Evolutionary conservation across 2,888 invertebrate genomes (phyloP), one percentile per base, ranked within the genome.

Genomic region (Torymus texanus): DNA sequence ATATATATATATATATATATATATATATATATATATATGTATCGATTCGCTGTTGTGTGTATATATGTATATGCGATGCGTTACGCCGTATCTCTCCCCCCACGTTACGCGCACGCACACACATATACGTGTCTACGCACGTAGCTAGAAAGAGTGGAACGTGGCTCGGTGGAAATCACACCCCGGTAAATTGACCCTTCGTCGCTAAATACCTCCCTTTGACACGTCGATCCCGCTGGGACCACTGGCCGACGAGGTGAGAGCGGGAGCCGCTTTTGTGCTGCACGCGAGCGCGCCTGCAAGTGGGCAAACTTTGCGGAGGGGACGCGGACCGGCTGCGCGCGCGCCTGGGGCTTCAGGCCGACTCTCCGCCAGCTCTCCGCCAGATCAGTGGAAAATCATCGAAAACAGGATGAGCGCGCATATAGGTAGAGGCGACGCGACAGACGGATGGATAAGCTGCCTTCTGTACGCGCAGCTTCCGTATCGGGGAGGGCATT

Each of bases 161-260:
- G 50, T 80, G 81, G 62, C 74, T 76, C 84, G 81, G 85, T 85
- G 84, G 84, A 86, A 87, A 88, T 87, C 88, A 86, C 88, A 88
- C 86, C 87, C 87, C 85, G 87, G 83, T 87, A 87, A 88, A 88
- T 88, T 87, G 87, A 88, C 87, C 88, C 86, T 85, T 86, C 84
- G 84, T 84, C 84, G 85, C 86, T 87, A 87, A 88, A 88, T 87
- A 86, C 85, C 84, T 86, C 84, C 87, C 87, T 86, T 87, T 86
- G 86, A 88, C 88, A 79, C 83, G 81, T 84, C 82, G 82, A 76
- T 76, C 73, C 62, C 24, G 24, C 24, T 2, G n/a, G 56, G 59
- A 58, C 66, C 56, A 51, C 18, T 18, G 18, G 13, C 50, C 0
- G 24, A 58, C 13, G n/a, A 67, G 50, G 75, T 41, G 59, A 56